Conservation (phyloP, 2,888 invertebrate species). For the Ischnus inquisitorius region DNA sequence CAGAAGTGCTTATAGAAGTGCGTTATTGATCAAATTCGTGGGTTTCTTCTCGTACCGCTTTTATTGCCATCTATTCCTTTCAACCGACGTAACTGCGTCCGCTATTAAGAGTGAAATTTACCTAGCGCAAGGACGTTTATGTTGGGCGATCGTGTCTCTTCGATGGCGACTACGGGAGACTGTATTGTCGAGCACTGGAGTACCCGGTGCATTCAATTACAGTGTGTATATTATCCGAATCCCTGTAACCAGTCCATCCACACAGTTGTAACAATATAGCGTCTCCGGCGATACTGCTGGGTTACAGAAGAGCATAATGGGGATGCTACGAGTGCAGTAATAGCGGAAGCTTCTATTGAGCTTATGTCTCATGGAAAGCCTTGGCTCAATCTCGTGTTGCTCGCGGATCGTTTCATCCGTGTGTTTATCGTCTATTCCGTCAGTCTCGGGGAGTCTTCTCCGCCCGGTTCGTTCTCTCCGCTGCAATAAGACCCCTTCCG, state of each 20-base stretch:
- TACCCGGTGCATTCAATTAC: conserved; percentile 81
- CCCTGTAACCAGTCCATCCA: conserved; percentile 41
- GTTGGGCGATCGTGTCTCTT: conserved; percentile 71
- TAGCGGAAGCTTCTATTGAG: conserved; percentile 75
- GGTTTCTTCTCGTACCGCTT: background rate
- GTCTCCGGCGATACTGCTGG: conserved; percentile 6
- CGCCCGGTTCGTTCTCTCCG: conserved; percentile 46
- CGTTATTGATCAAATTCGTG: background rate
- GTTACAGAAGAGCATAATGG: conserved; percentile 25
- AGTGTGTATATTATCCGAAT: conserved; percentile 75
- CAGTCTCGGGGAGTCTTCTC: conserved; percentile 70
- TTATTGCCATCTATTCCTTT: conserved; percentile 30
- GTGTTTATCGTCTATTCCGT: conserved; percentile 82
- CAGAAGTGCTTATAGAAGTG: background rate
- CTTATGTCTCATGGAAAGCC: conserved; percentile 71
- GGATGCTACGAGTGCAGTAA: conserved; percentile 41
- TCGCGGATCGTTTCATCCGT: conserved; percentile 72
- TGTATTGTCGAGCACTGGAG: conserved; percentile 20
- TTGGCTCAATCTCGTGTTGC: conserved; percentile 61
- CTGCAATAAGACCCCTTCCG: conserved; percentile 31
- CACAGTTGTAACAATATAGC: conserved; percentile 5
- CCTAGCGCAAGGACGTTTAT: conserved; percentile 66
- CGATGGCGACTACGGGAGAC: conserved; percentile 4
- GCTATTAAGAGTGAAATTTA: conserved; percentile 69
- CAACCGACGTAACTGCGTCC: conserved; percentile 27